These are phyloP conservation scores for Ornithoptera alexandrae DNA, from an alignment of 2,888 invertebrate species.

Conservation along the genomic window DNA sequence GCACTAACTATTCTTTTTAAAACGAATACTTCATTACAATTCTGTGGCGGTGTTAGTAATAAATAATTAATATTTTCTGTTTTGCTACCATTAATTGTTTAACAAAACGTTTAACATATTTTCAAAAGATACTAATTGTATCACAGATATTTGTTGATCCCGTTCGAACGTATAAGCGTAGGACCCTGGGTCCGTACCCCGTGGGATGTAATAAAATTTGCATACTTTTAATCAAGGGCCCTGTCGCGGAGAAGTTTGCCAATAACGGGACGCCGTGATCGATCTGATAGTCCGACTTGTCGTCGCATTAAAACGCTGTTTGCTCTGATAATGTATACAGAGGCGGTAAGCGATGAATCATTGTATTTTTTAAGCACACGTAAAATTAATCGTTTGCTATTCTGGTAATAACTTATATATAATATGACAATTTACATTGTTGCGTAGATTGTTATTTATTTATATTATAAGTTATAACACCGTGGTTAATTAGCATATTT, in stretches of 20 bases:
- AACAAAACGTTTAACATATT: not conserved
- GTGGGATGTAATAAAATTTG: constrained; percentile 79
- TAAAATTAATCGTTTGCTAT: not conserved
- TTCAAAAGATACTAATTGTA: constrained; percentile 41
- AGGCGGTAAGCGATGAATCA: constrained; percentile 33
- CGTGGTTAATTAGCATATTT: too few relatives aligned
- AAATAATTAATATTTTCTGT: not conserved
- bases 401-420: not conserved
- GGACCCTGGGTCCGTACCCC: constrained; percentile 52
- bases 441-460: too few relatives aligned
- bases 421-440: not conserved
- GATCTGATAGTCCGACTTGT: constrained; percentile 67
- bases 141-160: constrained; percentile 47
- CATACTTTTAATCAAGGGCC: constrained; percentile 81
- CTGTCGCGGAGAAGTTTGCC: constrained; percentile 81
- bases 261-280: constrained; percentile 77
- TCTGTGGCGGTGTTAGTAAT: too few relatives aligned
- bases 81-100: not conserved
- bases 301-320: constrained; percentile 61
- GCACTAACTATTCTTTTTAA: not conserved
- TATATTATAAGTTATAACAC: too few relatives aligned
- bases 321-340: constrained; percentile 43
- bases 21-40: not conserved
- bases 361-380: constrained; percentile 25
- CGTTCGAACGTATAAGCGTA: constrained; percentile 46